Percentiles rank a stretch among this genome's conserved stretches.
Conservation (phyloP, 1,140 invertebrate species). For the Atta colombica region DNA sequence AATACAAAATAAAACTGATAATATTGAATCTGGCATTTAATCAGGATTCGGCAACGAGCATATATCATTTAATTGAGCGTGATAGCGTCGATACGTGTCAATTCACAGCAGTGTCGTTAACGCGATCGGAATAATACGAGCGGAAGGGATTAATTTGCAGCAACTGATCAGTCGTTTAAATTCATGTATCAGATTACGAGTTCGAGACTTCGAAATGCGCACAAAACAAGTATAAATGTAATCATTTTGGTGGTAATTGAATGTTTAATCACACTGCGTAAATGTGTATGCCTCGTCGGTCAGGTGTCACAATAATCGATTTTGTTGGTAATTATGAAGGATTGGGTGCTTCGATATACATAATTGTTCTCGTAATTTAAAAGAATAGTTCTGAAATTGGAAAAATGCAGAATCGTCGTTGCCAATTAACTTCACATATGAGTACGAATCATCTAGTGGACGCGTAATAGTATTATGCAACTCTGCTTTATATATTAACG, state of each 20-base stretch:
- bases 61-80: slow-evolving; percentile 60
- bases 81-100: slow-evolving; percentile 56
- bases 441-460: background rate
- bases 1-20: slow-evolving; percentile 40
- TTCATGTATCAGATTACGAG: slow-evolving; percentile 57
- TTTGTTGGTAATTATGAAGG: slow-evolving; percentile 55
- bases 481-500: slow-evolving; percentile 36
- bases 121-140: slow-evolving; percentile 52
- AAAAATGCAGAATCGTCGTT: slow-evolving; percentile 42
- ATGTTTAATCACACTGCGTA: slow-evolving; percentile 64
- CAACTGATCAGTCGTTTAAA: slow-evolving; percentile 51
- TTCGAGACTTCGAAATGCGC: slow-evolving; percentile 33
- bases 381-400: background rate
- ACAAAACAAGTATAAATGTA: slow-evolving; percentile 45
- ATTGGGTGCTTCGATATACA: background rate
- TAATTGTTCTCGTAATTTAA: slow-evolving; percentile 26
- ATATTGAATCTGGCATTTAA: slow-evolving; percentile 47
- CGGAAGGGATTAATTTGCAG: slow-evolving; percentile 50
- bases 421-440: slow-evolving; percentile 35
- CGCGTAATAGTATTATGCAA: slow-evolving; percentile 24
- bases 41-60: slow-evolving; percentile 15
- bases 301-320: slow-evolving; percentile 27
- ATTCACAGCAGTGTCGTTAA: slow-evolving; percentile 55
- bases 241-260: slow-evolving; percentile 44
- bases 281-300: background rate